These are phyloP conservation scores for Rotaria magnacalcarata DNA, from an alignment of 2,888 invertebrate genomes.

Conservation along the genomic window DNA sequence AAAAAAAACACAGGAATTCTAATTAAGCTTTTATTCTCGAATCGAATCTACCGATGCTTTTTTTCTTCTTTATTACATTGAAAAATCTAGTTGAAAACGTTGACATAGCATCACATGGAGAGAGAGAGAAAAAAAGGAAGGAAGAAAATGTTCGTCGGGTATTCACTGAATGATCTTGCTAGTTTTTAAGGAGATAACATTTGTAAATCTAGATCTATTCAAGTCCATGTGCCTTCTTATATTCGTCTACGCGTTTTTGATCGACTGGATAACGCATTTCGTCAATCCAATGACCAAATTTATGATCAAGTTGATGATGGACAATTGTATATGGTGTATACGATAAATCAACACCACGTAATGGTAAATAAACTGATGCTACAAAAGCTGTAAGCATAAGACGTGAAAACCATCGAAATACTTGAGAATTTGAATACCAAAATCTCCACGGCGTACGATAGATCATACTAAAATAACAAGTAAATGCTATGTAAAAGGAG, in stretches of 20 bases:
- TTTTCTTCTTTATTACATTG: neutral
- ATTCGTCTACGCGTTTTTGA: constrained; percentile 21
- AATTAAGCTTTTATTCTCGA: neutral
- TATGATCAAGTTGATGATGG: constrained; percentile 45
- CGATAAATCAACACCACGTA: constrained; percentile 32
- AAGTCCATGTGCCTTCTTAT: constrained; percentile 8
- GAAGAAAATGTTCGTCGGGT: neutral
- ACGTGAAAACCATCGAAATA: constrained; percentile 2
- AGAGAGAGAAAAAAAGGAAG: neutral
- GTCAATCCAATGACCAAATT: constrained; percentile 45
- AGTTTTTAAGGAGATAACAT: neutral
- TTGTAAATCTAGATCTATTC: neutral
- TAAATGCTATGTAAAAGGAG: too few species aligned
- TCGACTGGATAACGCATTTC: constrained; percentile 42
- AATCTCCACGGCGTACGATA: constrained; percentile 18
- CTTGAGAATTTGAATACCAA: constrained; percentile 32
- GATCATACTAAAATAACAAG: neutral
- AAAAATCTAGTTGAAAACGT: neutral
- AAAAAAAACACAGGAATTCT: too few species aligned
- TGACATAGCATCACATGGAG: neutral
- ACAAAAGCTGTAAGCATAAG: neutral
- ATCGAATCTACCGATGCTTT: neutral
- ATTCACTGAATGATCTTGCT: neutral
- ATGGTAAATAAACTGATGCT: neutral
- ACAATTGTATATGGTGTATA: constrained; percentile 45